A percentile compares a stretch with the other conserved stretches of the same genome.
Evolutionary conservation across 23 tunicate genomes (phyloP).

Genomic region (Pegea sp.): DNA sequence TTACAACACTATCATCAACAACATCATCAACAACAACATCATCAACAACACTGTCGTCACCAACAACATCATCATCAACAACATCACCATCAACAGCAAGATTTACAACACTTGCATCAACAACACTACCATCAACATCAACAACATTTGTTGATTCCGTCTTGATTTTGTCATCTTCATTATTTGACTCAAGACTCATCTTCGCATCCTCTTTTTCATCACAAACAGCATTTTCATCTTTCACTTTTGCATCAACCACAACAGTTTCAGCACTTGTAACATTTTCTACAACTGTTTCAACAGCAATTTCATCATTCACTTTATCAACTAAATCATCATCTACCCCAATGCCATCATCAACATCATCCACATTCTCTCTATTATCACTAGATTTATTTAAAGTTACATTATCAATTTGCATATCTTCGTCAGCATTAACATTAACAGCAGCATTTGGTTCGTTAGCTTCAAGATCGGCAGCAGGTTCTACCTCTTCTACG

Average conservation of each 20-base stretch:
- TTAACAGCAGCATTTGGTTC: slow-evolving; percentile 61
- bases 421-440: slow-evolving; percentile 34
- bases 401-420: slow-evolving; percentile 1
- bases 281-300: background rate
- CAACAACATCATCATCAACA: no score
- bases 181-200: background rate
- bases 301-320: background rate
- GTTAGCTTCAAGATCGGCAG: slow-evolving; percentile 36
- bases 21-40: no score
- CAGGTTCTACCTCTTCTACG: slow-evolving; percentile 6
- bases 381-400: background rate
- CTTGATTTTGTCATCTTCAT: background rate
- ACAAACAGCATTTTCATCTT: background rate
- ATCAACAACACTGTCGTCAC: no score
- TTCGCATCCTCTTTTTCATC: background rate
- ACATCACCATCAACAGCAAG: background rate
- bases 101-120: background rate
- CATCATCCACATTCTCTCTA: slow-evolving; percentile 9
- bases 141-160: background rate
- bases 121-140: slow-evolving; percentile 1
- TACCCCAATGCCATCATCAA: slow-evolving; percentile 2
- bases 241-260: background rate
- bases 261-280: background rate
- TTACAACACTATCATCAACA: no score
- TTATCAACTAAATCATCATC: slow-evolving; percentile 3